Percentiles rank a stretch among this genome's conserved stretches.
Conservation (phyloP, 1,140 invertebrate genomes). For the Periplaneta americana region DNA sequence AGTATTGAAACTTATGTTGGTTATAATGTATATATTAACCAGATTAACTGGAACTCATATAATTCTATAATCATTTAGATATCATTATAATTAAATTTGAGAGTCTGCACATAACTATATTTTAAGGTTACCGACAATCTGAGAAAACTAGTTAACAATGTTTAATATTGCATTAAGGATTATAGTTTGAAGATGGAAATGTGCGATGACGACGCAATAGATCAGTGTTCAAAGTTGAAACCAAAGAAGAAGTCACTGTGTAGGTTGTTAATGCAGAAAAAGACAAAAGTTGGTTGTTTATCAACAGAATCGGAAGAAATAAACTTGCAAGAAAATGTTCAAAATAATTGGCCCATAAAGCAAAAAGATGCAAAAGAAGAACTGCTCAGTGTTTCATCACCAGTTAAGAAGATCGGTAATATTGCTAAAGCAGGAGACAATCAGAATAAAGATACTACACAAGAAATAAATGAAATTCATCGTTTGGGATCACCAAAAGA, state of each 20-base stretch:
- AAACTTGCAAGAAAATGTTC: background rate
- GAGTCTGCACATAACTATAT: background rate
- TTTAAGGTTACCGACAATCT: background rate
- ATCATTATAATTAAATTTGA: background rate
- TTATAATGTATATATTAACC: background rate
- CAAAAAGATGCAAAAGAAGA: background rate
- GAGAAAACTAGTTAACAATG: background rate
- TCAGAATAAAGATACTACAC: background rate
- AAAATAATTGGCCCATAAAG: background rate
- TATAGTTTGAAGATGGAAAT: constrained; percentile 5
- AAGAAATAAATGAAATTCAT: background rate
- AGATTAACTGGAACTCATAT: background rate
- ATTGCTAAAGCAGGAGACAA: background rate
- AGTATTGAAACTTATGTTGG: background rate
- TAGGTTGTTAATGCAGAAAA: constrained; percentile 38
- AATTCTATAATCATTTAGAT: background rate
- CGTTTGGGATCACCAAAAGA: constrained; percentile 31
- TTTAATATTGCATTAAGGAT: background rate
- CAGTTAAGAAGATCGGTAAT: background rate
- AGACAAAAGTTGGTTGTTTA: constrained; percentile 38
- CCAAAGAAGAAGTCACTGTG: constrained; percentile 41
- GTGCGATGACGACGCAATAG: background rate
- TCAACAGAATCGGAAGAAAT: constrained; percentile 5
- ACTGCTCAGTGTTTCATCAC: background rate
- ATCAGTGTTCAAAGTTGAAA: constrained; percentile 18